Percentiles rank a stretch among this genome's conserved stretches.
Evolutionary conservation across 2,888 invertebrate genomes (phyloP).

Genomic region (Mimas tiliae): DNA sequence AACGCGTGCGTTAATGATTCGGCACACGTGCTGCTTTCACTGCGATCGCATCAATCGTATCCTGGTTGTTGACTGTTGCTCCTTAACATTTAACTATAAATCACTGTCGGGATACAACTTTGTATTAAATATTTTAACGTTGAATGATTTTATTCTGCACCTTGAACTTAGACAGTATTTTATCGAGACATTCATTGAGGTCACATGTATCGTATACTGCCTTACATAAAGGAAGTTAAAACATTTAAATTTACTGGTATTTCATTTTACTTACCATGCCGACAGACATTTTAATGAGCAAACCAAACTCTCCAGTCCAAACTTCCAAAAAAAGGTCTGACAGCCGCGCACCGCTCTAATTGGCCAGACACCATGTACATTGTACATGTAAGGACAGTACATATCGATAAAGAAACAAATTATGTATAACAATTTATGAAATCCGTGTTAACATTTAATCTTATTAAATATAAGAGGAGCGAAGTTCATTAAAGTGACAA

Average conservation of each 20-base stretch:
- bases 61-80: slow-evolving; percentile 50
- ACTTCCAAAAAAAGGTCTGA: slow-evolving; percentile 57
- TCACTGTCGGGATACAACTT: slow-evolving; percentile 4
- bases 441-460: not conserved
- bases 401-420: slow-evolving; percentile 28
- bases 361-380: slow-evolving; percentile 56
- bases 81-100: slow-evolving; percentile 11
- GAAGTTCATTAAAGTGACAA: not conserved
- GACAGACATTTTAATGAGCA: slow-evolving; percentile 77
- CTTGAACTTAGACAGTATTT: slow-evolving; percentile 39
- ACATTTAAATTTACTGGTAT: slow-evolving; percentile 70
- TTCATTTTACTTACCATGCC: slow-evolving; percentile 58
- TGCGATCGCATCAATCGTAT: slow-evolving; percentile 62
- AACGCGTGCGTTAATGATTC: slow-evolving; percentile 63
- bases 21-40: slow-evolving; percentile 76
- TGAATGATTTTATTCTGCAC: not conserved
- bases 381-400: slow-evolving; percentile 29
- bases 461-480: not conserved
- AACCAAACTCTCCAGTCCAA: slow-evolving; percentile 52
- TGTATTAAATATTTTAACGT: not conserved
- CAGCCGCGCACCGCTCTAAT: slow-evolving; percentile 59
- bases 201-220: slow-evolving; percentile 59
- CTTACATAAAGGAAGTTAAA: slow-evolving; percentile 66
- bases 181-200: slow-evolving; percentile 64
- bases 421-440: slow-evolving; percentile 22